Evolutionary conservation across 2,888 invertebrate species (phyloP).

Genomic region (Pharmacophagus antenor): DNA sequence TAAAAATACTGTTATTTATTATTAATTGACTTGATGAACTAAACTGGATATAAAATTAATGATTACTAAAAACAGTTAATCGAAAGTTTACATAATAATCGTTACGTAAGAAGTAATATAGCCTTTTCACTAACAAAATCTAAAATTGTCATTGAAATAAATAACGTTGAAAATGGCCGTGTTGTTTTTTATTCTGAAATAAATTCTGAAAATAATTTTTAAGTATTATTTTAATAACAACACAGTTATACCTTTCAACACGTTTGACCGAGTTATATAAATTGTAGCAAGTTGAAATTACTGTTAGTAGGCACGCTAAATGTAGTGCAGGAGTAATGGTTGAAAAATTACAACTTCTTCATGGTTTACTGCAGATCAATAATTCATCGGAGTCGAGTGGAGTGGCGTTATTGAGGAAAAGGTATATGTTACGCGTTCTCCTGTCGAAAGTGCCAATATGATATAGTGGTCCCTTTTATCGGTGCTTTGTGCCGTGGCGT

Average conservation of each 20-base stretch:
- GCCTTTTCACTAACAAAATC: too few relatives aligned
- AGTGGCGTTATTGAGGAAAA: constrained; percentile 57
- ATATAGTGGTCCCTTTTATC: constrained; percentile 74
- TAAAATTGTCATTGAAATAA: not conserved
- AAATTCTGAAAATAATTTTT: not conserved
- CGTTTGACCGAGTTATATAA: not conserved
- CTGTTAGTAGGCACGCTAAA: not conserved
- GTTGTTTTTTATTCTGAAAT: not conserved
- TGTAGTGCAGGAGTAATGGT: not conserved
- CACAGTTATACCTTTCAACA: constrained; percentile 8
- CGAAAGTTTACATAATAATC: too few relatives aligned
- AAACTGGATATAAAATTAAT: too few relatives aligned
- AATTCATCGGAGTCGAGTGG: constrained; percentile 36
- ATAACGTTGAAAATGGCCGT: not conserved
- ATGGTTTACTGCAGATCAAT: constrained; percentile 25
- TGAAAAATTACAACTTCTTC: constrained; percentile 14
- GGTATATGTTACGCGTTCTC: constrained; percentile 63
- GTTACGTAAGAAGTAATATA: too few relatives aligned
- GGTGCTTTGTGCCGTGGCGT: constrained; percentile 42
- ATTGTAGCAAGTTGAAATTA: not conserved
- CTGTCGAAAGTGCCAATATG: constrained; percentile 74
- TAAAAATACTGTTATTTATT: too few relatives aligned
- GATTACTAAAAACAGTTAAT: too few relatives aligned
- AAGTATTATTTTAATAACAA: not conserved
- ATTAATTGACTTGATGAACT: too few relatives aligned